Conservation (phyloP, 2,113 vertebrate genomes). For the Dromiciops gliroides region DNA sequence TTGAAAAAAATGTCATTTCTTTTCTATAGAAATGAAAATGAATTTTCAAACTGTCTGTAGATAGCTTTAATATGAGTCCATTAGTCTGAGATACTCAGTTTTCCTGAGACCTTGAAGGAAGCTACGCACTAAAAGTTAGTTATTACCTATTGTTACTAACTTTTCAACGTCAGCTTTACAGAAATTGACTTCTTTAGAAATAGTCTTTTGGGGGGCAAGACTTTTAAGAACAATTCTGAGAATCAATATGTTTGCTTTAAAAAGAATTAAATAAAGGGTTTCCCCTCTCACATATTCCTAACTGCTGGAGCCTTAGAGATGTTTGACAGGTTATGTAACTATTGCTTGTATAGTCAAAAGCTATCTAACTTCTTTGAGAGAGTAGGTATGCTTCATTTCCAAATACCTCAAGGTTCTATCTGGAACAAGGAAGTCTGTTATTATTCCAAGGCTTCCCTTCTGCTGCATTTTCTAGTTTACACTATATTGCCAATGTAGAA, state of each 20-base stretch:
- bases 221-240: neutral
- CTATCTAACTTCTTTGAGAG: neutral
- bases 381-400: neutral
- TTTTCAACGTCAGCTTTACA: neutral
- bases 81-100: neutral
- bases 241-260: neutral
- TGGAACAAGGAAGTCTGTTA: neutral
- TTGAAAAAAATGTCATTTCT: neutral
- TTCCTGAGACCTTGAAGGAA: neutral
- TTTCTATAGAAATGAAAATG: neutral
- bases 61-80: neutral
- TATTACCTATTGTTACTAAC: neutral
- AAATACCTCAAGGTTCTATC: neutral
- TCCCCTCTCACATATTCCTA: neutral
- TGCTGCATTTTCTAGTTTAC: neutral
- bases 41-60: neutral
- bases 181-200: neutral
- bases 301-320: neutral
- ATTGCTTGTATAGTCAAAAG: neutral
- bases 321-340: neutral
- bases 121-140: neutral
- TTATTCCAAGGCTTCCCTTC: neutral
- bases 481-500: neutral
- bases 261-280: neutral
- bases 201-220: neutral